Conservation (phyloP, 1,140 invertebrate species). For the Apis cerana region DNA sequence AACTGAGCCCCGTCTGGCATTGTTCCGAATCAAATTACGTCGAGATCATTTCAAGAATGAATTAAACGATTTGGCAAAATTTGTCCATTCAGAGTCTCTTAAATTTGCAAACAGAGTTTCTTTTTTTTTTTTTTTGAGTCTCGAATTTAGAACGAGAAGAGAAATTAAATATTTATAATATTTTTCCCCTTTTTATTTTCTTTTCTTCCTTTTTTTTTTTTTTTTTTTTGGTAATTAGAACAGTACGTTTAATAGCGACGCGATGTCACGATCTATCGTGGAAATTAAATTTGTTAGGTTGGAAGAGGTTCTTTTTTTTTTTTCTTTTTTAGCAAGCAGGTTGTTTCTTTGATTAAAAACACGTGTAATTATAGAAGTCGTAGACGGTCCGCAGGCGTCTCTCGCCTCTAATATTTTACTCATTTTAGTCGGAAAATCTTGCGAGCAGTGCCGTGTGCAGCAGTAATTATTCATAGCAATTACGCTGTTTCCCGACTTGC, state of each 20-base stretch:
- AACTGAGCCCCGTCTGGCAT: not conserved
- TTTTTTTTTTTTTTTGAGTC: no score
- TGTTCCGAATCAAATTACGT: conserved; percentile 3
- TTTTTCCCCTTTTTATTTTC: no score
- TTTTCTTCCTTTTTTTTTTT: no score
- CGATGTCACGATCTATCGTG: not conserved
- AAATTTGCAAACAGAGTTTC: no score
- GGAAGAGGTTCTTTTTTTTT: no score
- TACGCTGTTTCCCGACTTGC: conserved; percentile 48
- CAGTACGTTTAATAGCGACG: no score
- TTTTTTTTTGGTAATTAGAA: not conserved
- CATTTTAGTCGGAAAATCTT: conserved; percentile 51
- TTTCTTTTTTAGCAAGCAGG: no score
- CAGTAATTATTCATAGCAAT: conserved; percentile 59
- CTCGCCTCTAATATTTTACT: conserved; percentile 46
- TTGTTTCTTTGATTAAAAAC: conserved; percentile 36
- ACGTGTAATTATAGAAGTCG: conserved; percentile 49
- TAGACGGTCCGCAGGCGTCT: conserved; percentile 2
- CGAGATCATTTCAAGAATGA: not conserved
- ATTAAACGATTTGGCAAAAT: no score
- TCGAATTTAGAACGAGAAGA: not conserved
- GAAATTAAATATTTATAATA: not conserved
- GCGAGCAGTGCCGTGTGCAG: conserved; percentile 9
- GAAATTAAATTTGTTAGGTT: not conserved
- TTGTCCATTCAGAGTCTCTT: no score